These are phyloP conservation scores for Nicator chloris DNA, from an alignment of 2,113 vertebrate species.

Conservation along the genomic window DNA sequence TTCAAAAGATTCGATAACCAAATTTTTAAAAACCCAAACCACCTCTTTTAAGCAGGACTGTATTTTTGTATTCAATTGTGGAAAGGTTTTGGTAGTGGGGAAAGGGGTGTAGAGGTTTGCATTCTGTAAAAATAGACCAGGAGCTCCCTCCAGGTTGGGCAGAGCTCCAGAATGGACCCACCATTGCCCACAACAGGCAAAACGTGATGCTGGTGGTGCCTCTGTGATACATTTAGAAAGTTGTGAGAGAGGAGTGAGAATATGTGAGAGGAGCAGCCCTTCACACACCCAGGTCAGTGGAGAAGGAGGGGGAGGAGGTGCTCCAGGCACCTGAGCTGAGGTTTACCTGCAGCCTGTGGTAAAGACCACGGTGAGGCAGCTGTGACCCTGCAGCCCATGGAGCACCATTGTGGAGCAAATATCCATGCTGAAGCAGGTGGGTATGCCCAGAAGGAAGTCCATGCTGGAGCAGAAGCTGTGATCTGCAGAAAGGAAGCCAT, in stretches of 20 bases:
- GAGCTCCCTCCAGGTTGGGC: not conserved
- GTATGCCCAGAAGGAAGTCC: not conserved
- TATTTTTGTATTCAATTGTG: not conserved
- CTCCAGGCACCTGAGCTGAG: not conserved
- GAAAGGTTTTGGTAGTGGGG: not conserved
- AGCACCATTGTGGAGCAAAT: not conserved
- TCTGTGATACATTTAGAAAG: not conserved
- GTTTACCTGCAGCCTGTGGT: not conserved
- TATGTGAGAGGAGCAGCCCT: not conserved
- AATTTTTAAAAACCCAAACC: not conserved
- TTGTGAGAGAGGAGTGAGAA: not conserved
- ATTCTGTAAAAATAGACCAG: not conserved
- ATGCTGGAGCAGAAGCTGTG: not conserved
- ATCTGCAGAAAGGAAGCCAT: fast-evolving
- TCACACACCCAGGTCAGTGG: not conserved
- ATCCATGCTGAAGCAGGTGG: not conserved
- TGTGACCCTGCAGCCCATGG: not conserved
- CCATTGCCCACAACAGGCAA: not conserved
- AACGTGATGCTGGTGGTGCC: not conserved
- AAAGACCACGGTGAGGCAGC: not conserved
- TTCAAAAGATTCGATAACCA: not conserved
- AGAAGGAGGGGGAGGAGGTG: not conserved
- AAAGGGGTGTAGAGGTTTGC: fast-evolving
- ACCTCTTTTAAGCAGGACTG: not conserved
- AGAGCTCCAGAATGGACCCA: not conserved